phyloP scores from a whole-genome alignment of 2,113 vertebrate species.

The Jaculus jaculus region DNA sequence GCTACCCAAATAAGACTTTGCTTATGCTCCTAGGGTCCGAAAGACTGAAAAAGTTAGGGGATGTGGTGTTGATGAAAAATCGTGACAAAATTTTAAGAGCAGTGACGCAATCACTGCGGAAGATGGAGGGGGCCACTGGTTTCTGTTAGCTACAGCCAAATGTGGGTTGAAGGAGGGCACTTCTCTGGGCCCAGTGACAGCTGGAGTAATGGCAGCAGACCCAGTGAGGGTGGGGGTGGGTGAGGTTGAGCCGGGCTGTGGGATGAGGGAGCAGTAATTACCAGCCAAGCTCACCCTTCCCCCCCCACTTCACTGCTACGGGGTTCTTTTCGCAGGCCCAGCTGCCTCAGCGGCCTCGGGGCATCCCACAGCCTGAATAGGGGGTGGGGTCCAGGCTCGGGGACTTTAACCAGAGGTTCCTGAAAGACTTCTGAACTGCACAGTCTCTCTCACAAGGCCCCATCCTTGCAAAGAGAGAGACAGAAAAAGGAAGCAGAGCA shows the following conservation, averaged over 20 bases:
- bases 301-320: slow-evolving; percentile 20
- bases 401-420: slow-evolving; percentile 38
- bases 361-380: slow-evolving; percentile 41
- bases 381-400: neutral
- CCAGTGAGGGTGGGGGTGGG: neutral
- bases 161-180: slow-evolving; percentile 17
- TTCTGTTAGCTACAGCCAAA: neutral
- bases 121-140: neutral
- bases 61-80: neutral
- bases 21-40: neutral
- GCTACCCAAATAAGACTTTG: neutral
- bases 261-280: slow-evolving; percentile 66
- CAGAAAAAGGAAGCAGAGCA: neutral
- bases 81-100: neutral
- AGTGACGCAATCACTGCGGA: neutral
- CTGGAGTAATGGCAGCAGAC: slow-evolving; percentile 64
- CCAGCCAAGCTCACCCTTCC: slow-evolving; percentile 44
- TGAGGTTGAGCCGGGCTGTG: neutral
- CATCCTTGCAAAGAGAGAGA: neutral
- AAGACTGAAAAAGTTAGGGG: neutral
- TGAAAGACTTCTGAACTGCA: slow-evolving; percentile 18
- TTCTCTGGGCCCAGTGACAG: slow-evolving; percentile 55
- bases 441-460: neutral
- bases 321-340: slow-evolving; percentile 29
- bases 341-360: slow-evolving; percentile 65